Percentiles rank a stretch among this genome's conserved stretches.
phyloP scores from a whole-genome alignment of 2,797 vertebrate genomes.

The Knipowitschia caucasica region DNA sequence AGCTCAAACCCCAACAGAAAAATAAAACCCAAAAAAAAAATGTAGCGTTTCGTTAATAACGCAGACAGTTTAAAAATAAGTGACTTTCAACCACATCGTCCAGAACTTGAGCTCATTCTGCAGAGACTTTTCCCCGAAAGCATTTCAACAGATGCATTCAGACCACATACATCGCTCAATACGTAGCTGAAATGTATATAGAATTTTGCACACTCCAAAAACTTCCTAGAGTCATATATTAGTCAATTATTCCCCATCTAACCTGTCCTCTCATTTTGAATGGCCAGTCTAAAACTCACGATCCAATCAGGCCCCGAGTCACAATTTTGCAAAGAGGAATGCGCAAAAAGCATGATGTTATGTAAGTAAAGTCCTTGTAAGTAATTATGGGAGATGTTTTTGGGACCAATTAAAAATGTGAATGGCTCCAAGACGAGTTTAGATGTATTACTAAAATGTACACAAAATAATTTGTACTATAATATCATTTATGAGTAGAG shows the following conservation, averaged over 20 bases:
- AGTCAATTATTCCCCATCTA: neutral
- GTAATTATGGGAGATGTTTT: too few relatives aligned
- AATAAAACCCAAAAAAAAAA: neutral
- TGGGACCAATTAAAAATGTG: too few relatives aligned
- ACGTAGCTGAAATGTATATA: neutral
- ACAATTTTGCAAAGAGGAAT: too few relatives aligned
- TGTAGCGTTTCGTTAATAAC: neutral
- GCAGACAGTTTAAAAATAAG: neutral
- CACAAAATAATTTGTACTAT: too few relatives aligned
- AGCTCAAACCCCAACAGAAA: too few relatives aligned
- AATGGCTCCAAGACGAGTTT: too few relatives aligned
- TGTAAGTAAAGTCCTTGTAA: too few relatives aligned
- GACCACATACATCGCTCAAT: neutral
- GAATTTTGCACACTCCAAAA: neutral
- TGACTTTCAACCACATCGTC: neutral
- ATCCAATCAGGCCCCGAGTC: too few relatives aligned
- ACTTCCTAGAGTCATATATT: neutral
- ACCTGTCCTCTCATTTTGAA: neutral
- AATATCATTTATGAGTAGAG: too few relatives aligned
- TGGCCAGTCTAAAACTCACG: too few relatives aligned
- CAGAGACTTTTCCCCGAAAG: neutral
- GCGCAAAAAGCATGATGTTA: too few relatives aligned
- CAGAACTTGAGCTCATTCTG: constrained; percentile 1
- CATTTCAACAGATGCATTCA: neutral
- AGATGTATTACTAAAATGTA: too few relatives aligned